A percentile compares a stretch with the other conserved stretches of the same genome.
Evolutionary conservation across 2,797 vertebrate genomes (phyloP).

Genomic region (Pseudochirops cupreus): DNA sequence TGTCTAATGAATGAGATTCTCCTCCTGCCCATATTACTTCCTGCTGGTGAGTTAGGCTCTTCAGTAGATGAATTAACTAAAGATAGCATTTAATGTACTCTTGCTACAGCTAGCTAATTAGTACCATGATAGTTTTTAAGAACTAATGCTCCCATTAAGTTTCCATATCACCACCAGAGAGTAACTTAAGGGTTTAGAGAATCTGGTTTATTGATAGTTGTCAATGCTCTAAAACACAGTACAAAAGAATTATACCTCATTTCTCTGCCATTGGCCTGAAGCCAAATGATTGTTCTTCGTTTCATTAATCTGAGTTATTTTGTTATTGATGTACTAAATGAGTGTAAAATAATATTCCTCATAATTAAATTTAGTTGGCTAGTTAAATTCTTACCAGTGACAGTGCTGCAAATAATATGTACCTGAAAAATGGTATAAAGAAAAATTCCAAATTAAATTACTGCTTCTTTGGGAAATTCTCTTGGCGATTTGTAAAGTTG

Average conservation of each 20-base stretch:
- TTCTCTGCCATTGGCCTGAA: constrained; percentile 21
- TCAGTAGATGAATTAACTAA: constrained; percentile 8
- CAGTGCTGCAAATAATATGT: neutral
- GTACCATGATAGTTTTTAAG: constrained; percentile 43
- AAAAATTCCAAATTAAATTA: constrained; percentile 47
- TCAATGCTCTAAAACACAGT: neutral
- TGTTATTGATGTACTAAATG: constrained; percentile 50
- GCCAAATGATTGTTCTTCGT: constrained; percentile 50
- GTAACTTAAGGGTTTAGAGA: constrained; percentile 22
- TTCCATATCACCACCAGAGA: constrained; percentile 22
- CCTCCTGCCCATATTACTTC: neutral
- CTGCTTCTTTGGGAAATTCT: constrained; percentile 59
- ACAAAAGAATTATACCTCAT: constrained; percentile 20
- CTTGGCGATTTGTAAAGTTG: constrained; percentile 38
- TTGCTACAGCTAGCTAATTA: constrained; percentile 23
- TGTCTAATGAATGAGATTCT: constrained; percentile 42
- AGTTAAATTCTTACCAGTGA: constrained; percentile 9
- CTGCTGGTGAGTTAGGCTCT: constrained; percentile 32
- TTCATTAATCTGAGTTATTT: constrained; percentile 57
- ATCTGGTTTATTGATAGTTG: constrained; percentile 36
- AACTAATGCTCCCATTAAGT: constrained; percentile 32
- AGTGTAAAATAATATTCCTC: constrained; percentile 39
- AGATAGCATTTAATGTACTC: neutral
- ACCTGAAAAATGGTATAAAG: constrained; percentile 62
- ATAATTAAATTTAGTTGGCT: constrained; percentile 48